Base-by-base conservation (phyloP, 2,797 vertebrate species). In the Leptoclinus maculatus region DNA sequence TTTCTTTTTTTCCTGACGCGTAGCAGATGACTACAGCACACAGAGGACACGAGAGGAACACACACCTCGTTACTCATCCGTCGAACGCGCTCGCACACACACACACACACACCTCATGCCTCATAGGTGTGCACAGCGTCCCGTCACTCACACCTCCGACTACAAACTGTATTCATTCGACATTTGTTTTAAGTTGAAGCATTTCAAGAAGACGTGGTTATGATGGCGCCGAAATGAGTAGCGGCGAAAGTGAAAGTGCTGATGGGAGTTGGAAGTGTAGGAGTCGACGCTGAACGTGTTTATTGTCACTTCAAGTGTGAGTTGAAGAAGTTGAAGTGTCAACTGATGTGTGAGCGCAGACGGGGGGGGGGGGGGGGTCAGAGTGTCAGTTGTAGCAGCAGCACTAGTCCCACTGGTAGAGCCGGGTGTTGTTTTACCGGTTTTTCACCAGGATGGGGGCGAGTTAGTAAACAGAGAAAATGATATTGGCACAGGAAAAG, bases 1-100 rank as follows among this genome's bases (percentile, higher is more conserved):
- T 34, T 34, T 34, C 7, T 34, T 10, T 11, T 49, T 49, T 19
- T 23, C 32, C 75, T 90, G 86, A 88, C 43, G 16, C 57, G 68
- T 16, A 77, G 69, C 84, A 75, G 71, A 83, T 66, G 69, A 79
- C 79, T 72, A 36, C 54, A 70, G 59, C 71, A 7, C 43, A 66
- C 66, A 0, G 43, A 68, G 71, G 73, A 82, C 83, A 85, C 79
- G 41, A 70, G 71, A 65, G 64, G 83, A 67, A 25, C 73, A 34
- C 87, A 81, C 87, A 90, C 77, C 86, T 90, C 88, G 87, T 92
- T 90, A 85, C 85, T 91, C 86, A 87, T 76, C 68, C 3, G 39
- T 66, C 64, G 83, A 80, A 83, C 83, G 81, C 23, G 12, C 51
- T 77, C 73, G 74, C 81, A 66, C 56, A 38, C 54, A 19, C 21